A percentile compares a stretch with the other conserved stretches of the same genome.
These are phyloP conservation scores for Caenorhabditis sinica DNA, from an alignment of 2,888 invertebrate genomes.

Conservation along the genomic window DNA sequence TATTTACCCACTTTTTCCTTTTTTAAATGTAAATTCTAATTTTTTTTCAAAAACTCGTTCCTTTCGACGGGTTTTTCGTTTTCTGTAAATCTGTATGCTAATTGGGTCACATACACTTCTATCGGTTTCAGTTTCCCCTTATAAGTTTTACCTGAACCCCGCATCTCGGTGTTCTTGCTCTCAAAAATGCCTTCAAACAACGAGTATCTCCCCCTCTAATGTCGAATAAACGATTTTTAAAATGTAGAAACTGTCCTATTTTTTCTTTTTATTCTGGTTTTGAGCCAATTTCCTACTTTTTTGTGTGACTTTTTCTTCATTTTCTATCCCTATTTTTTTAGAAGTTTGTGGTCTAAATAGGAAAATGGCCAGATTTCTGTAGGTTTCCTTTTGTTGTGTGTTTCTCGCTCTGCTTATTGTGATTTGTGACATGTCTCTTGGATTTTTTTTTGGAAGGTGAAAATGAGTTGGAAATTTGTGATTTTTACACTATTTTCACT, in stretches of 20 bases:
- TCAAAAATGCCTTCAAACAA: neutral
- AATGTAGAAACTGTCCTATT: neutral
- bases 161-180: neutral
- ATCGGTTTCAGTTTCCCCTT: neutral
- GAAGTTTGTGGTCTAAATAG: constrained; percentile 1
- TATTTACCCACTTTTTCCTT: neutral
- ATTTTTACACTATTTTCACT: too few species aligned
- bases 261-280: neutral
- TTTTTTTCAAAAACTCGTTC: neutral
- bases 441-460: neutral
- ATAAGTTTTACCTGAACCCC: neutral
- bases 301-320: neutral
- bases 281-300: neutral
- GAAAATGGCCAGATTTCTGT: constrained; percentile 47
- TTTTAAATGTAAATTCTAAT: constrained; percentile 10
- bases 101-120: neutral
- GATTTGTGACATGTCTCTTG: constrained; percentile 41
- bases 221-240: neutral
- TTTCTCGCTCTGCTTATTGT: constrained; percentile 33
- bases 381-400: constrained; percentile 38
- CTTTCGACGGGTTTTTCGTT: neutral
- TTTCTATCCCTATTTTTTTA: constrained; percentile 5
- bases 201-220: constrained; percentile 14
- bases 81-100: constrained; percentile 26
- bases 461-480: too few species aligned